Base-by-base conservation (phyloP, 2,113 vertebrate genomes). In the Tichodroma muraria region DNA sequence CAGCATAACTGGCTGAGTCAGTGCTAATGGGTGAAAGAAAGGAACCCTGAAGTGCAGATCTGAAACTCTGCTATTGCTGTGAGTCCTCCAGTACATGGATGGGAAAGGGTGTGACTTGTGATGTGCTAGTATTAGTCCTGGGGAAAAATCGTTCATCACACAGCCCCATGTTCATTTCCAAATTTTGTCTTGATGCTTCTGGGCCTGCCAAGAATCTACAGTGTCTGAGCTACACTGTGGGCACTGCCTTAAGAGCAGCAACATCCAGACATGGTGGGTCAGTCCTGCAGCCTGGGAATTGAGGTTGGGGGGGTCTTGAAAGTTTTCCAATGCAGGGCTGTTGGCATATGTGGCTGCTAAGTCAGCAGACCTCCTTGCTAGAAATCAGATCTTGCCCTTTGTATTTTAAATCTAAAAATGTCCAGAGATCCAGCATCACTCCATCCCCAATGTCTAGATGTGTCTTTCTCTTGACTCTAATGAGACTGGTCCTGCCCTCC, bases 251-350 rank as follows among this genome's bases (percentile, higher is more conserved):
- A 79, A 10, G 28, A 52, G 30, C 2, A 3, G 53, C 65, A 66
- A n/a, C 2, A 9, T 35, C 47, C 42, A 38, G 21, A 38, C 6
- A 8, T 1, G 1, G 19, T 13, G 12, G 28, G 30, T 49, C 0
- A 3, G 24, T 61, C 70, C 65, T 61, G 50, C 61, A 71, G 78
- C 63, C 65, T 31, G 52, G 47, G 81, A 59, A 73, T 27, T 15
- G 18, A 76, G 22, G 6, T 6, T 31, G 24, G 14, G 24, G 14
- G 13, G 2, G 6, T 56, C 53, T 70, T 7, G 5, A 11, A 15
- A 20, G 37, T 71, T 50, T 78, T 28, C 31, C 9, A 6, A 1
- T 31, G 35, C n/a, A 42, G 45, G 40, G 17, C 35, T 37, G 31
- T 33, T 68, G 35, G 22, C 6, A 8, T 27, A n/a, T 23, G 25